Conservation (phyloP, 1,140 invertebrate genomes). For the Oreohelix idahoensis region DNA sequence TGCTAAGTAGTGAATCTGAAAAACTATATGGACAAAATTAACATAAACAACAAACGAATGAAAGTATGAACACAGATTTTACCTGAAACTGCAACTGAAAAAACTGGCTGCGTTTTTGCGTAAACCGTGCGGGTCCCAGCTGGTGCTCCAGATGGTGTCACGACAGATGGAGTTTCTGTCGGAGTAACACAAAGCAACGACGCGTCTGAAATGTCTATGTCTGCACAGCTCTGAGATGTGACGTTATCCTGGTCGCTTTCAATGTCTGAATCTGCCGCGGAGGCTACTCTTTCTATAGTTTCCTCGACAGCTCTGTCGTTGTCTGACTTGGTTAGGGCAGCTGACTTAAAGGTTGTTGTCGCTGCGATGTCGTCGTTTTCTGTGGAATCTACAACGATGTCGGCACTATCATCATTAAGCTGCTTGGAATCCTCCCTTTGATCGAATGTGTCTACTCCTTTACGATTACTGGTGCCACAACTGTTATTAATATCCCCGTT, state of each 20-base stretch:
- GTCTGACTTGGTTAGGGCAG: neutral
- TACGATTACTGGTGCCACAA: neutral
- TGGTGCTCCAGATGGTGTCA: neutral
- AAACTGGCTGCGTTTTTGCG: conserved; percentile 21
- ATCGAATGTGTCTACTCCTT: neutral
- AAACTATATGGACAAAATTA: too few species aligned
- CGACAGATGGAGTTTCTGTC: neutral
- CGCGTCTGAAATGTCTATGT: neutral
- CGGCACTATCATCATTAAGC: neutral
- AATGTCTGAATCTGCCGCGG: neutral
- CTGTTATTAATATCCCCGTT: neutral
- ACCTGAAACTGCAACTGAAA: conserved; percentile 15
- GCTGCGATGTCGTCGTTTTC: conserved; percentile 7
- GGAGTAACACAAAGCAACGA: neutral
- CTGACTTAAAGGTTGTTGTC: neutral
- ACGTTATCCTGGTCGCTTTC: neutral
- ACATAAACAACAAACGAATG: too few species aligned
- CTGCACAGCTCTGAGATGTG: neutral
- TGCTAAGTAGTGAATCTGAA: too few species aligned
- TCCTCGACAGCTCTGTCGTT: conserved; percentile 12
- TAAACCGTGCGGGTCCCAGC: conserved; percentile 7
- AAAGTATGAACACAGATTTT: neutral
- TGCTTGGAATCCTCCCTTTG: neutral
- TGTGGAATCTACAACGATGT: conserved; percentile 36
- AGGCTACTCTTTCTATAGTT: conserved; percentile 18